phyloP scores from a whole-genome alignment of 2,888 invertebrate genomes.

The Tenodera sinensis region DNA sequence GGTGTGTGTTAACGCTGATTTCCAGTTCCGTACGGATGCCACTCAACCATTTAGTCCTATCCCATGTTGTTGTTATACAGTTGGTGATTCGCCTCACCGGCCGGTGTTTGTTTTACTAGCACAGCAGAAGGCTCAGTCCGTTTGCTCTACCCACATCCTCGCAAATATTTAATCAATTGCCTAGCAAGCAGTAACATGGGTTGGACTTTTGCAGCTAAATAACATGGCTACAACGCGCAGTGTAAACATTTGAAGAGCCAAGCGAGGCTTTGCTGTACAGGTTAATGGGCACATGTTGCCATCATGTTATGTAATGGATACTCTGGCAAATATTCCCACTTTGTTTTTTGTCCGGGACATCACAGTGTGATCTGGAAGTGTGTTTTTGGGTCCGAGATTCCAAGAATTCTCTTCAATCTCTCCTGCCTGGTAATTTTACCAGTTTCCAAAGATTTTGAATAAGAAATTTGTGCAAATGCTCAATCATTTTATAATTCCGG shows the following conservation, averaged over 20 bases:
- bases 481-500: too few relatives aligned
- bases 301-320: constrained; percentile 17
- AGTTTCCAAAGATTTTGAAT: too few relatives aligned
- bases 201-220: constrained; percentile 11
- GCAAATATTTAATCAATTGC: constrained; percentile 19
- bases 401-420: background rate
- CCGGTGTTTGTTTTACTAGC: constrained; percentile 7
- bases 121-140: background rate
- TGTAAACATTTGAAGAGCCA: constrained; percentile 12
- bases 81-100: constrained; percentile 12
- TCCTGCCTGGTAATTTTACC: too few relatives aligned
- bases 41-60: constrained; percentile 15
- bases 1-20: background rate
- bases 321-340: constrained; percentile 1
- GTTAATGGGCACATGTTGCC: constrained; percentile 3
- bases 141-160: constrained; percentile 6
- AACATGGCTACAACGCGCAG: constrained; percentile 12
- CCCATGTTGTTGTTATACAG: constrained; percentile 13
- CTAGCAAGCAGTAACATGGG: constrained; percentile 6
- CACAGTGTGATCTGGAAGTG: background rate
- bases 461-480: too few relatives aligned
- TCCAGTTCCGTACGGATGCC: background rate
- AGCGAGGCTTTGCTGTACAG: background rate
- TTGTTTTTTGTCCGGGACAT: background rate
- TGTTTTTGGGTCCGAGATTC: background rate